These are phyloP conservation scores for Carposina sasakii DNA, from an alignment of 1,140 invertebrate species.

Conservation along the genomic window DNA sequence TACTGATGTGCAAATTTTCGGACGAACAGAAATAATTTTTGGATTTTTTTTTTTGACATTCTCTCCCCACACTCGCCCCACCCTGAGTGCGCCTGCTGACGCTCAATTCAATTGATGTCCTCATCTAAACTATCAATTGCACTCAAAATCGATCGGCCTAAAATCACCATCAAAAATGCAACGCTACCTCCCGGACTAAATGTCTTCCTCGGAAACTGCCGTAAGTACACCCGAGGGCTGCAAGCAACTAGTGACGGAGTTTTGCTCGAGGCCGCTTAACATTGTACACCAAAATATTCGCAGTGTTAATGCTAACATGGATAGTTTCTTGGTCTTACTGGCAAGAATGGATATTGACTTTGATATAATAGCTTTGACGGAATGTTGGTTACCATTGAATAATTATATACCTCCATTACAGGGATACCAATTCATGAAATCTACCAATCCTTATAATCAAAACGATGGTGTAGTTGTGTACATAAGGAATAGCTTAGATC, in stretches of 20 bases:
- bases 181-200: no score
- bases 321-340: background rate
- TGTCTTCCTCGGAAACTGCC: background rate
- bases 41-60: no score
- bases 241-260: background rate
- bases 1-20: no score
- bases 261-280: background rate
- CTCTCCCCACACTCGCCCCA: no score
- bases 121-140: no score
- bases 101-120: no score
- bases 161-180: no score
- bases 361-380: background rate
- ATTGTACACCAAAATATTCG: background rate
- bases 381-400: background rate
- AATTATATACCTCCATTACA: background rate
- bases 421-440: background rate
- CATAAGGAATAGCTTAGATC: background rate
- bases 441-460: background rate
- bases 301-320: background rate
- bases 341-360: background rate
- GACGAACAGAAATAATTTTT: no score
- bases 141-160: no score
- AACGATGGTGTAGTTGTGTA: background rate
- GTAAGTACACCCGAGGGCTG: background rate
- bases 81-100: no score